Evolutionary conservation across 2,113 vertebrate genomes (phyloP).

Genomic region (Gadus macrocephalus): DNA sequence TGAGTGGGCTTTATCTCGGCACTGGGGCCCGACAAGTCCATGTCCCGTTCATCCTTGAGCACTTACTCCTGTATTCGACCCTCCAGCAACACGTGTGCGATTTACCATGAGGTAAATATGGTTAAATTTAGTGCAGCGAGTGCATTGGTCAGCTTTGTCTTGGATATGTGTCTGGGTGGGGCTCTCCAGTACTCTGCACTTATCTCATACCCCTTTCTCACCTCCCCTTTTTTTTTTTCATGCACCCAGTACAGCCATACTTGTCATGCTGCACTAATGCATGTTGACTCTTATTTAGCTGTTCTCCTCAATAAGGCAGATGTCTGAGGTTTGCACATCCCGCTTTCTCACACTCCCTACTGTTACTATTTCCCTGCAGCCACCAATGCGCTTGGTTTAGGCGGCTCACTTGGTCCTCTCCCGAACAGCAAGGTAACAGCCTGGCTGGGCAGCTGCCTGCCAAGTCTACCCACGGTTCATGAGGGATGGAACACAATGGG

Average conservation of each 20-base stretch:
- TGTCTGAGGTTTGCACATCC: not conserved
- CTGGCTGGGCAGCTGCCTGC: constrained; percentile 16
- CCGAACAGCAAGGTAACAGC: constrained; percentile 19
- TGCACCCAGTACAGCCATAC: not conserved
- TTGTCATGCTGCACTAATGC: too few relatives aligned
- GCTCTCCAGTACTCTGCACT: not conserved
- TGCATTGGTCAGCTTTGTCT: not conserved
- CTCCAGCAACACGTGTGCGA: not conserved
- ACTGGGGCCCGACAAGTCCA: constrained; percentile 17
- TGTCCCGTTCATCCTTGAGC: constrained; percentile 26
- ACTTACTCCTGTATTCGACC: not conserved
- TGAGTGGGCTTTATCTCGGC: constrained; percentile 37
- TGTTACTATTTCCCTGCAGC: too few relatives aligned
- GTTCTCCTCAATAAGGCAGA: constrained; percentile 1
- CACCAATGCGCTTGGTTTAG: not conserved
- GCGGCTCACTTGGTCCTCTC: not conserved
- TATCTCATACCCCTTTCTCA: not conserved
- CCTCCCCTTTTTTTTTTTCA: not conserved
- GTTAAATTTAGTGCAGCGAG: not conserved
- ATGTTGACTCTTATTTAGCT: too few relatives aligned
- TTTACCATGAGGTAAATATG: constrained; percentile 1
- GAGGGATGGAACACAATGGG: constrained; percentile 37
- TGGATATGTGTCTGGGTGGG: constrained; percentile 1
- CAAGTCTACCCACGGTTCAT: constrained; percentile 32
- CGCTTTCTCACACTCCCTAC: not conserved